Conservation (phyloP, 92 coral and sea anemone genomes). For the Umimayanthus chanpuru region DNA sequence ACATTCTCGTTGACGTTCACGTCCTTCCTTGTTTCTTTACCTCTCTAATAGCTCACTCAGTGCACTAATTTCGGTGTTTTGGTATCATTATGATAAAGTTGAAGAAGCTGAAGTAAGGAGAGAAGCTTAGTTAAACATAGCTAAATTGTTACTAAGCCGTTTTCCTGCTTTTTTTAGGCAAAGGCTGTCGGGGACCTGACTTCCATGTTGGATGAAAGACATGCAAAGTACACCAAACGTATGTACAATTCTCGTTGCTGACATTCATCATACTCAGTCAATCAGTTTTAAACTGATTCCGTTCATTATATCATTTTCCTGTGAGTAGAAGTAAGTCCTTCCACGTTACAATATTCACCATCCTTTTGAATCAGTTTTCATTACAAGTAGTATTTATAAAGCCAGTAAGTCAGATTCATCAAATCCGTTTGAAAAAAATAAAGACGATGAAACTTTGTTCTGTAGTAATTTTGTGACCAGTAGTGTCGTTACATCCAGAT, state of each 20-base stretch:
- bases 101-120: too few species aligned
- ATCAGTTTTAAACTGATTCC: neutral
- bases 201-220: conserved; percentile 88
- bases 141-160: too few species aligned
- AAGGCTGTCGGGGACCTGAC: conserved; percentile 85
- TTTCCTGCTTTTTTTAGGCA: conserved; percentile 44
- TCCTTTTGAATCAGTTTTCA: neutral
- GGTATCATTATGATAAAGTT: too few species aligned
- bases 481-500: neutral
- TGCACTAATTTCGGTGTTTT: too few species aligned
- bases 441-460: neutral
- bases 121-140: too few species aligned
- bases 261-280: neutral
- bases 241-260: conserved; percentile 12
- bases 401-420: too few species aligned
- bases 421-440: too few species aligned
- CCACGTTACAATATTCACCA: neutral
- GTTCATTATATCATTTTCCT: neutral
- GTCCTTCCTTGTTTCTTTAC: too few species aligned
- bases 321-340: neutral
- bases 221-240: conserved; percentile 81
- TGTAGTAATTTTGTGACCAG: neutral
- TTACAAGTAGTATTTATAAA: too few species aligned
- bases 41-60: too few species aligned
- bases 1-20: too few species aligned